Evolutionary conservation across 1,140 invertebrate species (phyloP), one percentile per base, ranked within the genome.

Genomic region (Pseudomyrmex pallidus): DNA sequence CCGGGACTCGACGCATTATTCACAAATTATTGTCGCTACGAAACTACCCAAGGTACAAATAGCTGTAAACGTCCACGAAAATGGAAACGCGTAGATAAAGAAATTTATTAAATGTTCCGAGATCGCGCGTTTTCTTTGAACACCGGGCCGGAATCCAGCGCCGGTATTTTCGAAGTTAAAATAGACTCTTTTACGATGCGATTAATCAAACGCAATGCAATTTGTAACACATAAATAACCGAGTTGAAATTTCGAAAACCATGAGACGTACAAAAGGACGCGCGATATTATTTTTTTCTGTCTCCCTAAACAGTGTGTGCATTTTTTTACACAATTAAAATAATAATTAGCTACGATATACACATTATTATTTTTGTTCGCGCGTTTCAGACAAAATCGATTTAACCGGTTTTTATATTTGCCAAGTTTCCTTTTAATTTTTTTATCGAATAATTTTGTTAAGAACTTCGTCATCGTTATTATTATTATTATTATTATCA

Each of bases 51-150:
- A 70, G 35, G 59, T 61, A 72, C 46, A 56, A 77, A 54, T 12
- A 67, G 62, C 74, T 56, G 74, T 54, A 61, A 57, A 59, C 74
- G 52, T 68, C 63, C 17, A 17, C 20, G 44, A 25, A 20, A 77
- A 77, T 77, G 62, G 20, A 25, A 13, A 15, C 63, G 52, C 64
- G 44, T 68, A 78, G 25, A 48, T 48, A n/a, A 35, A 70, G 44
- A 70, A 78, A 78, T 78, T 78, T 78, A 78, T 78, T 68, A 48
- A 68, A 46, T 22, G 50, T 50, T 57, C 52, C 63, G 50, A 67
- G 22, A 52, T 15, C 57, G 59, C n/a, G 62, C 25, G 12, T 63
- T 44, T 52, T 76, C 61, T 35, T 35, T 12, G 54, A 12, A 78
- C n/a, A 64, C 12, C 12, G 1, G 4, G 3, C 56, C 25, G 61